Evolutionary conservation across 2,113 vertebrate genomes (phyloP).

Genomic region (Prolemur simus): DNA sequence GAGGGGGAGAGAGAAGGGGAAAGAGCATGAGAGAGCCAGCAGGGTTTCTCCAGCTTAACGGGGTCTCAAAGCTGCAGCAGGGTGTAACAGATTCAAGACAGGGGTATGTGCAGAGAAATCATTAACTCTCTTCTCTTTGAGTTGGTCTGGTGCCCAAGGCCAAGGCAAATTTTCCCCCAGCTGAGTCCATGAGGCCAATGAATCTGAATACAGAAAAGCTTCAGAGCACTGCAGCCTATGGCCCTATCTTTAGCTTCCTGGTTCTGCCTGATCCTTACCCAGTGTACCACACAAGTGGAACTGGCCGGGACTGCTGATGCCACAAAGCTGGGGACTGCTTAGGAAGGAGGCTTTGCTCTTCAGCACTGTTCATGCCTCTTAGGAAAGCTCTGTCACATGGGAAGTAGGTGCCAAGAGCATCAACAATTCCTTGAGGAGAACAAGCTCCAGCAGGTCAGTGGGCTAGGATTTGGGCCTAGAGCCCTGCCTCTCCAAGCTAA

Average conservation of each 20-base stretch:
- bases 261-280: neutral
- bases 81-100: neutral
- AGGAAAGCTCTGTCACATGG: neutral
- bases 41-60: neutral
- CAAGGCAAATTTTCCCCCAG: constrained; percentile 80
- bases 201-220: constrained; percentile 62
- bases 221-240: neutral
- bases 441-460: neutral
- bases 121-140: constrained; percentile 66
- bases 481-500: neutral
- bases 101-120: constrained; percentile 34
- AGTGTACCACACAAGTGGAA: neutral
- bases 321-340: neutral
- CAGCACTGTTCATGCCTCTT: neutral
- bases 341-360: neutral
- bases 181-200: constrained; percentile 72
- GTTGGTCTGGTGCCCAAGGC: constrained; percentile 75
- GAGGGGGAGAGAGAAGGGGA: neutral
- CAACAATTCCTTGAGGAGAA: neutral
- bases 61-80: neutral
- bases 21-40: neutral
- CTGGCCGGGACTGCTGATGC: neutral
- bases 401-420: neutral
- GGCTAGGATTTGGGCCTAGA: neutral
- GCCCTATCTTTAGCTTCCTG: too few species aligned